These are phyloP conservation scores for Sturmia bella DNA, from an alignment of 2,888 invertebrate genomes.

Conservation along the genomic window DNA sequence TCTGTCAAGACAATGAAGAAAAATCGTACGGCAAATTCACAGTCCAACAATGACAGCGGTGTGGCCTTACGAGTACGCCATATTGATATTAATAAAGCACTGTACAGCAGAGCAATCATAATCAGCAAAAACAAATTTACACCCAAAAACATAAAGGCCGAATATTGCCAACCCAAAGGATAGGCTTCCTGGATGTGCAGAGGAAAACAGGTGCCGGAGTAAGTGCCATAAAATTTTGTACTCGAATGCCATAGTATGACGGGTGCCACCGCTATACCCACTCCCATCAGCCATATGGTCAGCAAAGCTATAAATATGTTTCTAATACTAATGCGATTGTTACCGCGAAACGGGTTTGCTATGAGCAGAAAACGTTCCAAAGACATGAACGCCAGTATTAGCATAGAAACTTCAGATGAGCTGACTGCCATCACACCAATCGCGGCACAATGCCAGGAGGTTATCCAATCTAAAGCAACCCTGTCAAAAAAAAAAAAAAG, in stretches of 20 bases:
- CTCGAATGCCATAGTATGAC: slow-evolving; percentile 84
- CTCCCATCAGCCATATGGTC: slow-evolving; percentile 85
- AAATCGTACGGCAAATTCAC: slow-evolving; percentile 85
- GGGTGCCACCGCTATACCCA: slow-evolving; percentile 85
- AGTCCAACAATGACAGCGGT: slow-evolving; percentile 84
- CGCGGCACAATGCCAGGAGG: slow-evolving; percentile 85
- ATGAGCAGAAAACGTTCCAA: slow-evolving; percentile 86
- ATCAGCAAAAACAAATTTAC: slow-evolving; percentile 85
- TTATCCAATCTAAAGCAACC: slow-evolving; percentile 85
- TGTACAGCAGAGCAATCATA: slow-evolving; percentile 84
- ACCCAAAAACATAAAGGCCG: slow-evolving; percentile 87
- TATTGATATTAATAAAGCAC: slow-evolving; percentile 85
- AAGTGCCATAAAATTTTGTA: slow-evolving; percentile 85
- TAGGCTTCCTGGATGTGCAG: slow-evolving; percentile 87
- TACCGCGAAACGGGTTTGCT: slow-evolving; percentile 84
- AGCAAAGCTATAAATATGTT: slow-evolving; percentile 83
- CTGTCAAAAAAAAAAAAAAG: slow-evolving; percentile 69
- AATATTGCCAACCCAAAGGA: slow-evolving; percentile 87
- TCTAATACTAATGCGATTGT: slow-evolving; percentile 83
- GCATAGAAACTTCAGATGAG: slow-evolving; percentile 87
- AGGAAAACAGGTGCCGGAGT: slow-evolving; percentile 87
- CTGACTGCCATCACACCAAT: slow-evolving; percentile 86
- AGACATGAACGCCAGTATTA: slow-evolving; percentile 87
- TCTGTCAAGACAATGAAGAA: slow-evolving; percentile 88
- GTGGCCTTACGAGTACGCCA: slow-evolving; percentile 85